Base-by-base conservation (phyloP, 92 coral and sea anemone species). In the Epizoanthus ramosus region DNA sequence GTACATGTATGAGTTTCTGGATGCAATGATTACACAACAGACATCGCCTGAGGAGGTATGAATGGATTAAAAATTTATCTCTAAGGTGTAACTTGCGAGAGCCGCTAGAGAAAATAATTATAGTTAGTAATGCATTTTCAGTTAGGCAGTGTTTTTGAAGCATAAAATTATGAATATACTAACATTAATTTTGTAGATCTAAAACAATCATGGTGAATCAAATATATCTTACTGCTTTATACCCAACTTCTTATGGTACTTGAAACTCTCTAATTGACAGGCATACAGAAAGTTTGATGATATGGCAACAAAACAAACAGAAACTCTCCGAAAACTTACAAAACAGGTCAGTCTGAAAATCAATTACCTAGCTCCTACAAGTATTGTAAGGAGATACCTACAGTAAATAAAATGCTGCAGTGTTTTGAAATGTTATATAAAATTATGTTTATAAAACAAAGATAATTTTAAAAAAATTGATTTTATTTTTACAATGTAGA, bases 291-390 rank as follows among this genome's bases (percentile, higher is more conserved):
- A 91, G 60, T 94, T 97, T 85, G 99, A 96, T 89, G 99, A 97
- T 67, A 97, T 94, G 99, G 99, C 99, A 56, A 97, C 99, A 43
- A 97, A 94, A 90, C 99, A 97, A 84, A 97, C 99, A 65, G 99
- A 97, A 57, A 85, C 94, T 3, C 84, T 97, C 60, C 80, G 99
- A 79, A 97, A 97, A 85, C 88, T 97, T 50, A 97, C 99, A 17
- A 97, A 97, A 80, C 98, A 92, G 92, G 99, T 97, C 15, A 57
- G 83, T 67, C 3, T 50, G 54, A 50, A 50, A 13, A 50, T 50
- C 54, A 50, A 1, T 50, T 47, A 47, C 54, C 14, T 41, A 8
- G 6, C 45, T 47, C 12, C 13, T 50, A 50, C 16, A 50, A 50
- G 15, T 2, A 37, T 37, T 37, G 6, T 37, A 37, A 37, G 69